Conservation (phyloP, 2,888 invertebrate genomes). For the Cheilosia scutellata region DNA sequence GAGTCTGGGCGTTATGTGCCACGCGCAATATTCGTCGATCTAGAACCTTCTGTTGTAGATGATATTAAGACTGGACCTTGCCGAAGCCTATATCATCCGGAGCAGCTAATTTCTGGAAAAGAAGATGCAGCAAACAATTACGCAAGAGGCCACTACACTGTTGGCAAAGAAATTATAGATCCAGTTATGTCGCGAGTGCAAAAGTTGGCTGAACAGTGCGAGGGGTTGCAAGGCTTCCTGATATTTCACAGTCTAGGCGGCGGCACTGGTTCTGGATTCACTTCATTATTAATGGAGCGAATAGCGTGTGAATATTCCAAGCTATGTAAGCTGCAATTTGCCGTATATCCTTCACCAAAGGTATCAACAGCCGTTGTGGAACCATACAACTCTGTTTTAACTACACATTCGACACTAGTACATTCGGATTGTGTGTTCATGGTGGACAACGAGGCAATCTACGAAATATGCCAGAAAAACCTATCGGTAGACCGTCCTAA, state of each 20-base stretch:
- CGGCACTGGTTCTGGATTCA: constrained; percentile 95
- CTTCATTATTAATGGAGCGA: constrained; percentile 93
- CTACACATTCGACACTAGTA: constrained; percentile 94
- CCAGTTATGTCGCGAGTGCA: constrained; percentile 91
- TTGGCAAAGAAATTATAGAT: constrained; percentile 91
- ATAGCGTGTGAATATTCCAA: constrained; percentile 93
- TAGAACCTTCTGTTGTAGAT: constrained; percentile 82
- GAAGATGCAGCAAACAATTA: constrained; percentile 97
- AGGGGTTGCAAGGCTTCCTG: constrained; percentile 92
- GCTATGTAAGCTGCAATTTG: constrained; percentile 94
- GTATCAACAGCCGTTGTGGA: constrained; percentile 97
- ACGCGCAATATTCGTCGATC: constrained; percentile 86
- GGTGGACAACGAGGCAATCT: constrained; percentile 98
- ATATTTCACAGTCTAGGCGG: constrained; percentile 95
- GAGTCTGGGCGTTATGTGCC: constrained; percentile 95
- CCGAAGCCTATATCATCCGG: constrained; percentile 85
- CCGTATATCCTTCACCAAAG: constrained; percentile 96
- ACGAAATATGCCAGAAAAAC: constrained; percentile 94
- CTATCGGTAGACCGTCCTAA: constrained; percentile 90
- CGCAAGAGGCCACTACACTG: constrained; percentile 94
- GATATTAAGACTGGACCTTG: constrained; percentile 80
- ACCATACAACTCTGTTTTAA: constrained; percentile 96
- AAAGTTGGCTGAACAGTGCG: constrained; percentile 92
- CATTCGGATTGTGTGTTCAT: constrained; percentile 97
- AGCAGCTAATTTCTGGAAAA: constrained; percentile 92